Base-by-base conservation (phyloP, 2,888 invertebrate species). In the Meiosimyza platycephala region DNA sequence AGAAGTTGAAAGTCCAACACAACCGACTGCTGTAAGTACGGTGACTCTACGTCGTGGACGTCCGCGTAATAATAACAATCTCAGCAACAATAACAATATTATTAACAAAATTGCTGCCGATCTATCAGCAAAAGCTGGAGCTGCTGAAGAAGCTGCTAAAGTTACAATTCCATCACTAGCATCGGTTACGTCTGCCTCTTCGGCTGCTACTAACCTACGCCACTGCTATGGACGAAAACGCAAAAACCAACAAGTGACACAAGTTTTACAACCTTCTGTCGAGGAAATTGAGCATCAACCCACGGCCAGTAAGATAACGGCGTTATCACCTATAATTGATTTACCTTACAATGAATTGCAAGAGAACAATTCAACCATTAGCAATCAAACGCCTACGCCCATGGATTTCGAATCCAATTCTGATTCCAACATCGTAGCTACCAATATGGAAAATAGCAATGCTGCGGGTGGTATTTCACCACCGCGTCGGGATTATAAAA, bases 401-500 rank as follows among this genome's bases (percentile, higher is more conserved):
- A 69, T 78, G 63, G 78, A 78, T 63, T 63, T 78, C 72, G 78
- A 80, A 65, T 73, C 76, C 6, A 82, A 82, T 67, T 77, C 78
- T 33, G 76, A 78, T 74, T 82, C 82, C 4, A 81, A 82, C 50
- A 40, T 62, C 3, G 16, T 59, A n/a, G 69, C 51, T 33, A 12
- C 76, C 79, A 16, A 77, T 55, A 15, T 60, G 57, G 64, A 22
- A 74, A 66, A 66, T 57, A 67, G 67, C 57, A 59, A 60, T 22
- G 18, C 52, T 9, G 70, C 50, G 73, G 65, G 72, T 73, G 11
- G 69, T 72, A 73, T 48, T 11, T 84, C 84, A 51, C 84, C 82
- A 16, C 84, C 81, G 57, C 80, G 81, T 55, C 83, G 84, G 48
- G 87, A 87, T 72, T 87, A 80, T 75, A 87, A 87, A 76, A 83